phyloP scores from a whole-genome alignment of 1,140 invertebrate species.

The Drosophila nannoptera region DNA sequence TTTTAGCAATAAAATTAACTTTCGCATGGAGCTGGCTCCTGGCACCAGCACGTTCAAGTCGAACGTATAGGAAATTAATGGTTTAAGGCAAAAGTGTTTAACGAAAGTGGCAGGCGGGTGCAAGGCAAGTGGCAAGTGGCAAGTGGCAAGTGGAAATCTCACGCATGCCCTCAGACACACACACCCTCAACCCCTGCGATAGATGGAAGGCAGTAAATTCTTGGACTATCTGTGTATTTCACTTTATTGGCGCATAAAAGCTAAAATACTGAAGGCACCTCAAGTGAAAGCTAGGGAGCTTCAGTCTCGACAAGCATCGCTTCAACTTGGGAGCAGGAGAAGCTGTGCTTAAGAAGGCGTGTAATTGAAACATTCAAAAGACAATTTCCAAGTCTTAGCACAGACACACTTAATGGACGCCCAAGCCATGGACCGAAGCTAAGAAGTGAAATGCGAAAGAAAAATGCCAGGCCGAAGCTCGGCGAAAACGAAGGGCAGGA shows the following conservation, averaged over 20 bases:
- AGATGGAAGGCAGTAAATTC: constrained; percentile 69
- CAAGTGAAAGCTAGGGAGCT: constrained; percentile 33
- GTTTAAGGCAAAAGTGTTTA: constrained; percentile 79
- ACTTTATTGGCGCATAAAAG: constrained; percentile 76
- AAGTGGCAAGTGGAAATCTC: not conserved
- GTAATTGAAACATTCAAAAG: constrained; percentile 80
- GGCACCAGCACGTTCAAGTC: constrained; percentile 59
- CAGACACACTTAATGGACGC: constrained; percentile 79
- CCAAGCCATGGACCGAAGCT: constrained; percentile 72
- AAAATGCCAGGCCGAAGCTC: constrained; percentile 57
- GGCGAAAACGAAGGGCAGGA: constrained; percentile 6
- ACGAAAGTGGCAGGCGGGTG: constrained; percentile 56
- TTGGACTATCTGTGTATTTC: constrained; percentile 71
- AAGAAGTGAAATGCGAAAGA: constrained; percentile 76
- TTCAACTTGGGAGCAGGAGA: constrained; percentile 74
- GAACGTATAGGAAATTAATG: constrained; percentile 78
- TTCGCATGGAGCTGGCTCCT: constrained; percentile 44
- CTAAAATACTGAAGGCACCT: constrained; percentile 38
- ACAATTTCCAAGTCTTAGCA: constrained; percentile 79
- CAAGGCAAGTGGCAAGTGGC: not conserved
- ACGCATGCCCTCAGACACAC: not conserved
- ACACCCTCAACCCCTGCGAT: constrained; percentile 33
- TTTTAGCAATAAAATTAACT: constrained; percentile 79
- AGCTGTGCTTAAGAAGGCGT: constrained; percentile 80
- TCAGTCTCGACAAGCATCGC: constrained; percentile 35